Base-by-base conservation (phyloP, 1,140 invertebrate genomes). In the Habropoda laboriosa region DNA sequence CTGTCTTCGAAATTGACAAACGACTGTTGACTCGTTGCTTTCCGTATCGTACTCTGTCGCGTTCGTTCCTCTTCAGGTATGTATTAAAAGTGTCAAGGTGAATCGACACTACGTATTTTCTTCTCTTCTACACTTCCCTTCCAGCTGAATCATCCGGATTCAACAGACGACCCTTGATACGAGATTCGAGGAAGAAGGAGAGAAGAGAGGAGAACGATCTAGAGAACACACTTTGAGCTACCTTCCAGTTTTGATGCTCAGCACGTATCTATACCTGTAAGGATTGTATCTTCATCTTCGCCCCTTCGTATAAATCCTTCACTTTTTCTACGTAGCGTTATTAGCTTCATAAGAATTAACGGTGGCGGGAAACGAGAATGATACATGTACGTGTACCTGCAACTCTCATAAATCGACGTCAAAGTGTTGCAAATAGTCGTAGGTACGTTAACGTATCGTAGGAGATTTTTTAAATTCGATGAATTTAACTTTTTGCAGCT, bases 11-110 rank as follows among this genome's bases (percentile, higher is more conserved):
- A 35, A 30, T 45, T 13, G 30, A 35, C 30, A 18, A 27, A 6
- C n/a, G 18, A 12, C 18, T 47, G 16, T 21, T 32, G 35, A 38
- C 40, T 40, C 32, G 21, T 1, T 30, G 24, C 24, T 38, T 27
- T 12, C 24, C 10, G 12, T 7, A 10, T 16, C n/a, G 35, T 24
- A 24, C 30, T 32, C 30, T 4, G n/a, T 13, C 38, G 1, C 21
- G 64, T 10, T 45, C 42, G 10, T 18, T 21, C 27, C 40, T 38
- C 42, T 40, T 63, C 8, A 40, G 32, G 30, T 51, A 73, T 73
- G 71, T 45, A 73, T 73, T 73, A 73, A 73, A 73, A 61, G 13
- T 73, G 71, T 73, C 71, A 51, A 51, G 51, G 30, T 35, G 32
- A 51, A 61, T 73, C 58, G 45, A 40, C n/a, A n/a, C n/a, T 16